phyloP scores from a whole-genome alignment of 2,113 vertebrate species.

The Galemys pyrenaicus region DNA sequence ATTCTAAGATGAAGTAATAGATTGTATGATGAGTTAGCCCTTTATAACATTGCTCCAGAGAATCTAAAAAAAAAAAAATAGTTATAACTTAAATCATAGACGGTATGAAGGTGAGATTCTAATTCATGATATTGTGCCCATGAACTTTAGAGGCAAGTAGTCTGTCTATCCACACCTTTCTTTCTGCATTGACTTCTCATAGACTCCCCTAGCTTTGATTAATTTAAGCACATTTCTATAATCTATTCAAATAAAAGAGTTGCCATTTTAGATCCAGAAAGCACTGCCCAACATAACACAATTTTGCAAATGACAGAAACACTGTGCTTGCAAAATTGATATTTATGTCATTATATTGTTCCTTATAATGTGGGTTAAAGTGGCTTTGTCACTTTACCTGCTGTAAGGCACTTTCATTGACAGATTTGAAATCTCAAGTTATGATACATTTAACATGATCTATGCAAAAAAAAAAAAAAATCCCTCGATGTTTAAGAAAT shows the following conservation, averaged over 20 bases:
- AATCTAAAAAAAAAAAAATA: slow-evolving; percentile 57
- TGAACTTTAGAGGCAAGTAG: neutral
- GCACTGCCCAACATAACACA: neutral
- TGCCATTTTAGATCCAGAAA: slow-evolving; percentile 9
- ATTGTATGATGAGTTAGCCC: slow-evolving; percentile 62
- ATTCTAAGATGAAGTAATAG: slow-evolving; percentile 74
- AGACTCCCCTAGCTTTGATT: neutral
- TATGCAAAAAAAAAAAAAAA: neutral
- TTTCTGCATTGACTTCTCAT: neutral
- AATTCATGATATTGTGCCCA: neutral
- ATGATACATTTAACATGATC: neutral
- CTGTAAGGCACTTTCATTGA: neutral
- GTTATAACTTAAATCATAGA: slow-evolving; percentile 58
- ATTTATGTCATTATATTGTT: neutral
- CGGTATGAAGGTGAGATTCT: slow-evolving; percentile 49
- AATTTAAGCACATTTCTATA: neutral
- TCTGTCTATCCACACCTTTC: neutral
- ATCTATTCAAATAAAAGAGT: neutral
- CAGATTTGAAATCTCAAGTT: neutral
- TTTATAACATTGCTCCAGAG: slow-evolving; percentile 65
- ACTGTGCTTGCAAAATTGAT: neutral
- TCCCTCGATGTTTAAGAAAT: neutral
- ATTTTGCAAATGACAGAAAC: slow-evolving; percentile 4
- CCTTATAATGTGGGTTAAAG: neutral
- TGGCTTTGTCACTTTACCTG: neutral